These are phyloP conservation scores for Malacoraja senta DNA, from an alignment of 2,797 vertebrate genomes.

Conservation along the genomic window DNA sequence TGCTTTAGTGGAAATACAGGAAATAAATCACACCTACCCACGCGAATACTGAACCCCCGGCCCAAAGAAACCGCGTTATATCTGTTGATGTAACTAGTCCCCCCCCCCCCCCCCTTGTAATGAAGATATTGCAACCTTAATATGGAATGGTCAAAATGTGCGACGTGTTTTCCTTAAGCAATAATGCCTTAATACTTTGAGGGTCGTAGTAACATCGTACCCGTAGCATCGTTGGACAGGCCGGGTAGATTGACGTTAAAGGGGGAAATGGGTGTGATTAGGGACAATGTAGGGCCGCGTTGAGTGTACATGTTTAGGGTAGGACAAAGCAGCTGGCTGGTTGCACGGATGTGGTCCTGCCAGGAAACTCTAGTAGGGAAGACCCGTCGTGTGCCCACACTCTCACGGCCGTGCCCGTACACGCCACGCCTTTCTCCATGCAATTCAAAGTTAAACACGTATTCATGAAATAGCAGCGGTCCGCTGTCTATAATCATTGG, in stretches of 20 bases:
- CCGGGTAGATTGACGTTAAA: background rate
- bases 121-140: background rate
- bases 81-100: background rate
- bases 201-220: too few relatives aligned
- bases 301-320: background rate
- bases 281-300: too few relatives aligned
- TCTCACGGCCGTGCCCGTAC: background rate
- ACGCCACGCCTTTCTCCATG: background rate
- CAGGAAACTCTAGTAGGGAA: background rate
- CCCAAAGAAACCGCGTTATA: background rate
- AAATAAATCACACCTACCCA: background rate
- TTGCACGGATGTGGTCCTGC: background rate
- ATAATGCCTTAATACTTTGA: background rate
- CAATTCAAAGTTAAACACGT: background rate
- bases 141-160: background rate
- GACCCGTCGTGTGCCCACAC: background rate
- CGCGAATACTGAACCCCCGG: background rate
- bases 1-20: conserved; percentile 8
- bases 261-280: too few relatives aligned
- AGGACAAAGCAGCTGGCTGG: too few relatives aligned
- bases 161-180: background rate
- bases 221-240: background rate
- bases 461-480: background rate
- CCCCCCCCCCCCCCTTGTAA: background rate
- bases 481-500: too few relatives aligned